These are phyloP conservation scores for Pomatorhinus ruficollis DNA, from an alignment of 2,113 vertebrate species.

Conservation along the genomic window DNA sequence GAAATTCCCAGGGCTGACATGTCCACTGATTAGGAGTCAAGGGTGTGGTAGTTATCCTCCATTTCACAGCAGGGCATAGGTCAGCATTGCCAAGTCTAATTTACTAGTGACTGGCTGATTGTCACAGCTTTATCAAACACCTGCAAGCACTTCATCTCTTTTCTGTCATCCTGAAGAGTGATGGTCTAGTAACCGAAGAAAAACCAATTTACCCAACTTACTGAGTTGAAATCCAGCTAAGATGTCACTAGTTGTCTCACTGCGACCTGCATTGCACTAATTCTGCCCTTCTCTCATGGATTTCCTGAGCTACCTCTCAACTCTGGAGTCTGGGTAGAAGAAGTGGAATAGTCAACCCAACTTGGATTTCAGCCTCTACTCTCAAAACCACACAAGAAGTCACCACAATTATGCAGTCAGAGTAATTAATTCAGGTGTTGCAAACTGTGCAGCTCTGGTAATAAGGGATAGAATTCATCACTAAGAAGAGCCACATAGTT, in stretches of 20 bases:
- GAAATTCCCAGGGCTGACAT: not conserved
- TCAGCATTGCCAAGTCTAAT: not conserved
- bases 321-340: not conserved
- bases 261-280: not conserved
- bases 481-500: not conserved
- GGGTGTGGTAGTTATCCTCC: not conserved
- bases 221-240: not conserved
- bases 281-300: not conserved
- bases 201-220: fast-evolving
- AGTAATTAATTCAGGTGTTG: not conserved
- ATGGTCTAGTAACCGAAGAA: not conserved
- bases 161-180: not conserved
- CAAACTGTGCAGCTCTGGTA: not conserved
- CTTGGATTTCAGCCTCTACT: not conserved
- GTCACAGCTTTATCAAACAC: not conserved
- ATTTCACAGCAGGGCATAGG: not conserved
- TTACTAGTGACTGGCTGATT: not conserved
- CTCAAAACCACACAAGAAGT: not conserved
- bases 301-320: not conserved
- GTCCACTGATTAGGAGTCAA: not conserved
- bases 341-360: not conserved
- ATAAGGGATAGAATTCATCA: not conserved
- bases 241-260: not conserved
- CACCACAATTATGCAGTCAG: not conserved
- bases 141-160: not conserved